Evolutionary conservation across 1,140 invertebrate species (phyloP).

Genomic region (Samia ricini): DNA sequence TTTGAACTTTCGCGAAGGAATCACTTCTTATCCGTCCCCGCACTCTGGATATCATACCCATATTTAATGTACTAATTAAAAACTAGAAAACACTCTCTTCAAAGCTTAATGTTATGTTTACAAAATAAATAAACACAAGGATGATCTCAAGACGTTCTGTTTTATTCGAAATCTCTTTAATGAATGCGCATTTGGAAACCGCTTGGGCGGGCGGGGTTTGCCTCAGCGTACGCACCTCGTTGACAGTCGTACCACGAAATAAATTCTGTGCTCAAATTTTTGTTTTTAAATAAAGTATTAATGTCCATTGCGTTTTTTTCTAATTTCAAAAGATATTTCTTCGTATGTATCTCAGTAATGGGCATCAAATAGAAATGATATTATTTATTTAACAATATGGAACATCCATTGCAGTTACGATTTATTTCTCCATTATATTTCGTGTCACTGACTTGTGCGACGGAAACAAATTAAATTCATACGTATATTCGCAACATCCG

Average conservation of each 20-base stretch:
- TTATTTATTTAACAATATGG: neutral
- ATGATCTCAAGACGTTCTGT: slow-evolving; percentile 13
- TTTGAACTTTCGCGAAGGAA: slow-evolving; percentile 79
- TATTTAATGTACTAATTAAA: slow-evolving; percentile 28
- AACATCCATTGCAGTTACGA: slow-evolving; percentile 29
- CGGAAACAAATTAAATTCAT: slow-evolving; percentile 21
- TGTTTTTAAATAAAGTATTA: neutral
- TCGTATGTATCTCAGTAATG: slow-evolving; percentile 11
- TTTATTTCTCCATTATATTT: slow-evolving; percentile 52
- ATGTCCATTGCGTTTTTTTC: slow-evolving; percentile 4
- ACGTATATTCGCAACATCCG: slow-evolving; percentile 7
- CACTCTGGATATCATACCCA: slow-evolving; percentile 84
- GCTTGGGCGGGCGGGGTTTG: slow-evolving; percentile 20
- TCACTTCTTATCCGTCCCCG: slow-evolving; percentile 80
- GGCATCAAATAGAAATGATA: slow-evolving; percentile 1
- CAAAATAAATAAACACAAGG: neutral
- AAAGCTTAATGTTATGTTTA: slow-evolving; percentile 4
- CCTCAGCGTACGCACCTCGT: slow-evolving; percentile 51
- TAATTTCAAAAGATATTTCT: neutral
- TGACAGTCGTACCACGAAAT: slow-evolving; percentile 9
- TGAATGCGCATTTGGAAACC: slow-evolving; percentile 55
- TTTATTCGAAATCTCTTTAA: slow-evolving; percentile 39
- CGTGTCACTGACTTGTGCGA: slow-evolving; percentile 48
- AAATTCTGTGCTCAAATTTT: neutral
- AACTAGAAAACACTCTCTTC: neutral